phyloP scores from a whole-genome alignment of 2,888 invertebrate species.

The Drosophila fulvimacula region DNA sequence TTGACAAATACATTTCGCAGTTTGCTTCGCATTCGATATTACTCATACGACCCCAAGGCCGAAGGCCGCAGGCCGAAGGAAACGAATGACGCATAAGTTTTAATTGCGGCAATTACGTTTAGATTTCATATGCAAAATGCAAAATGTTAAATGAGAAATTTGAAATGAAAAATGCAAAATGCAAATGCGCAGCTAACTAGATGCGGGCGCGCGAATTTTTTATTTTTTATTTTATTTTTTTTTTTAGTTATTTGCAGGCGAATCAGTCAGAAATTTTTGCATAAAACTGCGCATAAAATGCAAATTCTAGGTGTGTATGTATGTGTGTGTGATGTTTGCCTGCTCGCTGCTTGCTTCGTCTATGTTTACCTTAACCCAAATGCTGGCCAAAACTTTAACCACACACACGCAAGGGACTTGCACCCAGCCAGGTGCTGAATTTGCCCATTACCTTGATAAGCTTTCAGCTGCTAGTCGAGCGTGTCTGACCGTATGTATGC shows the following conservation, averaged over 20 bases:
- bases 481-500: background rate
- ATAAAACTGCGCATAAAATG: constrained; percentile 49
- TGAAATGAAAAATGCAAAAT: constrained; percentile 14
- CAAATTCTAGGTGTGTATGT: constrained; percentile 14
- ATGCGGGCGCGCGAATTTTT: background rate
- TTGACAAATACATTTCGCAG: constrained; percentile 36
- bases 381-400: constrained; percentile 57
- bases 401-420: constrained; percentile 62
- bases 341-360: background rate
- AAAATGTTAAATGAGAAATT: constrained; percentile 8
- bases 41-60: constrained; percentile 35
- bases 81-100: constrained; percentile 49
- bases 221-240: background rate
- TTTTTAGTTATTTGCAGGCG: constrained; percentile 11
- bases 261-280: constrained; percentile 38
- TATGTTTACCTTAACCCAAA: constrained; percentile 47
- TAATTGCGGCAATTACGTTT: constrained; percentile 56
- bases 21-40: constrained; percentile 34
- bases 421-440: constrained; percentile 18
- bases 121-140: constrained; percentile 49
- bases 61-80: background rate
- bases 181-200: constrained; percentile 25
- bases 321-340: constrained; percentile 3
- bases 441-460: constrained; percentile 64
- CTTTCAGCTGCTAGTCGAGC: constrained; percentile 35